phyloP scores from a whole-genome alignment of 1,140 invertebrate species.

The Drosophila pruinosa region DNA sequence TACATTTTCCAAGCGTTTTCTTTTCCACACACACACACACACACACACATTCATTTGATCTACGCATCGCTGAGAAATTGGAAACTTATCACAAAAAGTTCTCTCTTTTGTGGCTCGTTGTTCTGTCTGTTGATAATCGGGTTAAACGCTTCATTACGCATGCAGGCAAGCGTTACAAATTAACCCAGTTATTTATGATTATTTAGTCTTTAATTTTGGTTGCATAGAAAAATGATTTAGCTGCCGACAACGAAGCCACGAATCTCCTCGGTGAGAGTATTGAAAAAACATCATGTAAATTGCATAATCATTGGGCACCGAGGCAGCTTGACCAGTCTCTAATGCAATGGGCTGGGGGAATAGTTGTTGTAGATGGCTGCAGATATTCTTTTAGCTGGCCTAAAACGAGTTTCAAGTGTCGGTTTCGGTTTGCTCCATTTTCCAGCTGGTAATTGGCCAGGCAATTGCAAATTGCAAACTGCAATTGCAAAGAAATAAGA shows the following conservation, averaged over 20 bases:
- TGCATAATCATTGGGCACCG: slow-evolving; percentile 61
- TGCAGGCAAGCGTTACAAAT: slow-evolving; percentile 77
- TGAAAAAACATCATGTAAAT: slow-evolving; percentile 39
- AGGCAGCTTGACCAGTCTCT: slow-evolving; percentile 20
- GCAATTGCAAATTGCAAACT: slow-evolving; percentile 34
- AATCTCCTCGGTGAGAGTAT: background rate
- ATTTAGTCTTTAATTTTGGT: slow-evolving; percentile 64
- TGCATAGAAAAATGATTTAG: slow-evolving; percentile 58
- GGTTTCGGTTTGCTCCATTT: slow-evolving; percentile 64
- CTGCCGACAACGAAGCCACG: slow-evolving; percentile 1
- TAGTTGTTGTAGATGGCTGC: slow-evolving; percentile 13
- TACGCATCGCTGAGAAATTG: slow-evolving; percentile 29
- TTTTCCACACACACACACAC: too few species aligned
- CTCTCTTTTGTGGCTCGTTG: background rate
- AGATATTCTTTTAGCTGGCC: slow-evolving; percentile 23
- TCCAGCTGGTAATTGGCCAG: slow-evolving; percentile 56
- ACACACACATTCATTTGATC: too few species aligned
- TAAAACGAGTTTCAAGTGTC: slow-evolving; percentile 53
- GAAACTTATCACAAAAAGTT: slow-evolving; percentile 31
- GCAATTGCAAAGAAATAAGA: slow-evolving; percentile 72
- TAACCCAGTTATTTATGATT: slow-evolving; percentile 81
- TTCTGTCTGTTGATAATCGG: slow-evolving; percentile 39
- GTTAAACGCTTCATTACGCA: slow-evolving; percentile 74
- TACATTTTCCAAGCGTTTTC: slow-evolving; percentile 25
- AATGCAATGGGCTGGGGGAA: background rate